Evolutionary conservation across 2,888 invertebrate genomes (phyloP).

Genomic region (Candidula unifasciata): DNA sequence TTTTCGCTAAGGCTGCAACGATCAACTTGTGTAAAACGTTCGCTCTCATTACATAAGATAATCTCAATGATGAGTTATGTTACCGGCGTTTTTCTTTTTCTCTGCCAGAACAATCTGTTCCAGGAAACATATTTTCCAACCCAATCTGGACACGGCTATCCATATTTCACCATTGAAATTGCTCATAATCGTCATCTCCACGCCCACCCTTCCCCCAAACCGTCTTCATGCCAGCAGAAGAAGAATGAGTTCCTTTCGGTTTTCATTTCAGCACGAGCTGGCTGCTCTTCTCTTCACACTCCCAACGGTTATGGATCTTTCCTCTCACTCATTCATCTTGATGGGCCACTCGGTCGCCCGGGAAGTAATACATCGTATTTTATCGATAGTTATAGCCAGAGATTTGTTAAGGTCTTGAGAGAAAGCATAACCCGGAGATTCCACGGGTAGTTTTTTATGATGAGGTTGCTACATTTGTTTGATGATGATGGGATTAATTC

Average conservation of each 20-base stretch:
- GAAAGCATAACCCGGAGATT: conserved; percentile 40
- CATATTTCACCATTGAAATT: conserved; percentile 31
- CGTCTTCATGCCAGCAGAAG: background rate
- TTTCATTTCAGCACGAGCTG: conserved; percentile 36
- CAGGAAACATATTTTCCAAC: background rate
- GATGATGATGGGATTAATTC: conserved; percentile 33
- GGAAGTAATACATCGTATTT: conserved; percentile 37
- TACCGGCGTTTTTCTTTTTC: background rate
- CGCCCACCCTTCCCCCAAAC: background rate
- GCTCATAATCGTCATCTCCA: conserved; percentile 5
- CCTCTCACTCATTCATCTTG: conserved; percentile 34
- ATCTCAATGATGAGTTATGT: background rate
- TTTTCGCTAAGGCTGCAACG: background rate
- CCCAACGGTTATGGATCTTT: conserved; percentile 38
- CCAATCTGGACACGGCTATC: conserved; percentile 19
- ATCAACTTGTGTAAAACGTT: background rate
- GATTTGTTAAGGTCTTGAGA: conserved; percentile 45
- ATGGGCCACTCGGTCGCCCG: conserved; percentile 27
- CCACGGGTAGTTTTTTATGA: conserved; percentile 18
- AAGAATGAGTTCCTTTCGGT: conserved; percentile 39
- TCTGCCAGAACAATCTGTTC: background rate
- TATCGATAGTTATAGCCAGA: conserved; percentile 39
- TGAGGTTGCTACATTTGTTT: conserved; percentile 19
- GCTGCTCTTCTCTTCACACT: conserved; percentile 9
- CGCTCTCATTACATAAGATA: background rate